A percentile compares a stretch with the other conserved stretches of the same genome.
Evolutionary conservation across 2,888 invertebrate species (phyloP).

Genomic region (Eupithecia insigniata): DNA sequence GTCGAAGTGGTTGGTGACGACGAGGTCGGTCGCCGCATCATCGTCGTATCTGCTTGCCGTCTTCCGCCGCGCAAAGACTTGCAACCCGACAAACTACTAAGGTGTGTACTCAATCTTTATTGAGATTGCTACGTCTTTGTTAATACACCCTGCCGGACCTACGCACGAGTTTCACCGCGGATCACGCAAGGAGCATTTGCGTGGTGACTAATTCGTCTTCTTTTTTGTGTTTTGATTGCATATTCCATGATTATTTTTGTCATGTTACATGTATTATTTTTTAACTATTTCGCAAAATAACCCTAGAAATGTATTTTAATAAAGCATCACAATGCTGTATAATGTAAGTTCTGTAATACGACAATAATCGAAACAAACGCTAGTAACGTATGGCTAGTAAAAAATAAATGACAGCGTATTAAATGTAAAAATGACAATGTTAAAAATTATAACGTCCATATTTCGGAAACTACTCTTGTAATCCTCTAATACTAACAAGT

Average conservation of each 20-base stretch:
- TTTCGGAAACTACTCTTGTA: too few relatives aligned
- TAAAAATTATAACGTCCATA: too few relatives aligned
- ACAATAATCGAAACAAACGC: too few relatives aligned
- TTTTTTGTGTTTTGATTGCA: not conserved
- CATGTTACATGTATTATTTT: not conserved
- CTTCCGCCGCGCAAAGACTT: slow-evolving; percentile 91
- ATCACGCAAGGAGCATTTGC: too few relatives aligned
- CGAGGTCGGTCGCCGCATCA: slow-evolving; percentile 94
- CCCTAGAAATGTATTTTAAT: too few relatives aligned
- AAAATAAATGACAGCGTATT: too few relatives aligned
- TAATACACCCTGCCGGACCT: not conserved
- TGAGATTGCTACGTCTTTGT: not conserved
- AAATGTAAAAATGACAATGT: too few relatives aligned
- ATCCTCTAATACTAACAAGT: too few relatives aligned
- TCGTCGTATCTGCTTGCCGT: slow-evolving; percentile 96
- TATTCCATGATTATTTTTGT: not conserved
- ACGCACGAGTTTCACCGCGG: not conserved
- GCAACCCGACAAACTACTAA: slow-evolving; percentile 82
- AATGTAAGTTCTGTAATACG: too few relatives aligned
- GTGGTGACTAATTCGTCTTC: not conserved
- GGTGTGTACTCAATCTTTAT: slow-evolving; percentile 53
- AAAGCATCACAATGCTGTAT: too few relatives aligned
- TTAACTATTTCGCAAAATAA: too few relatives aligned
- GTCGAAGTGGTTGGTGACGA: slow-evolving; percentile 87
- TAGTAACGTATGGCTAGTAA: too few relatives aligned